phyloP scores from a whole-genome alignment of 2,113 vertebrate species.

The Pimephales promelas region DNA sequence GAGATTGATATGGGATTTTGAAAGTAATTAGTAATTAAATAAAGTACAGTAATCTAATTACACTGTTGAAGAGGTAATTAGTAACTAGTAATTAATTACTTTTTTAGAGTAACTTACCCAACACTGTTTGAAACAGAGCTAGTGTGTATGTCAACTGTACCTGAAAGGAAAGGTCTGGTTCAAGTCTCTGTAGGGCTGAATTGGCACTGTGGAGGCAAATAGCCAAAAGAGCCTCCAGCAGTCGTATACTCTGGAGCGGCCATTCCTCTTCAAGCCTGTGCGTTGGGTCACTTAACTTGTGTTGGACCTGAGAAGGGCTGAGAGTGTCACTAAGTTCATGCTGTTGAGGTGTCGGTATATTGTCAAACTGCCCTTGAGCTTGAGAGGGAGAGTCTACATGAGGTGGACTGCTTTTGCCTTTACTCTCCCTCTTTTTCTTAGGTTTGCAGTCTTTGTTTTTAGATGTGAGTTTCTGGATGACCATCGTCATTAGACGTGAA shows the following conservation, averaged over 20 bases:
- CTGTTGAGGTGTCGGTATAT: neutral
- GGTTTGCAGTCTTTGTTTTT: constrained; percentile 72
- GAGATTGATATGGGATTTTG: too few species aligned
- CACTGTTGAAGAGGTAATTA: too few species aligned
- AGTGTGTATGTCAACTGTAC: constrained; percentile 65
- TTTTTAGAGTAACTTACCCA: too few species aligned
- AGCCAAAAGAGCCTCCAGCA: constrained; percentile 90
- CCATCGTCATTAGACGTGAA: constrained; percentile 83
- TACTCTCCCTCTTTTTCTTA: constrained; percentile 71
- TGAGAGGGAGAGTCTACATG: constrained; percentile 53
- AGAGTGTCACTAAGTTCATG: constrained; percentile 42
- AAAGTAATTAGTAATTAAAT: too few species aligned
- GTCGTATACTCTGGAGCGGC: constrained; percentile 84
- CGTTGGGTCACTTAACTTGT: constrained; percentile 64
- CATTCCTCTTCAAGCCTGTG: constrained; percentile 77
- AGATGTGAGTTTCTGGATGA: constrained; percentile 83
- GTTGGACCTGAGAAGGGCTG: constrained; percentile 51
- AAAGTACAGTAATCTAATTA: too few species aligned
- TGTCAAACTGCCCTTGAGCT: constrained; percentile 5
- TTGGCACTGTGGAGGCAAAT: constrained; percentile 90
- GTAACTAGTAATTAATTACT: too few species aligned
- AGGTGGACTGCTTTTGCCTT: constrained; percentile 61
- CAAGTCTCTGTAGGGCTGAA: constrained; percentile 79
- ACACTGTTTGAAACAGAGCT: neutral
- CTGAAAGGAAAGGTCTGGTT: constrained; percentile 82